Base-by-base conservation (phyloP, 1,140 invertebrate genomes). In the Brachionus calyciflorus region DNA sequence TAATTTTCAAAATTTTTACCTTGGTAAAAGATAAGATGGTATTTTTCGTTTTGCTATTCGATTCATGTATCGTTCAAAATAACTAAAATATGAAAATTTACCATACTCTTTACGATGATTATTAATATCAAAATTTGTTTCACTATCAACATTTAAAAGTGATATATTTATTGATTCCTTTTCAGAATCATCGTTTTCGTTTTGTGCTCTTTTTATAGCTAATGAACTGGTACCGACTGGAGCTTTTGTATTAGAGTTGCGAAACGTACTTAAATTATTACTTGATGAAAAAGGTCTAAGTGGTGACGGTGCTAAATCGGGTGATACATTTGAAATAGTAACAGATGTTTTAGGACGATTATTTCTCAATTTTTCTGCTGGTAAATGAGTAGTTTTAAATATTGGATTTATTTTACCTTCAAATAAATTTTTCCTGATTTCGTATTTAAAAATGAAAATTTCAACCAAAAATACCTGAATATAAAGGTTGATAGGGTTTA, bases 1-100 rank as follows among this genome's bases (percentile, higher is more conserved):
- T 3, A 60, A 40, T 17, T 3, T 37, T 9, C 3, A 60, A 33
- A 33, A 37, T 33, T 44, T 19, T 10, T 65, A 44, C 60, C 24
- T 65, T 28, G 60, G 60, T 17, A 65, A 44, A 19, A 65, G 17
- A 65, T 14, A 65, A 10, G 60, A 65, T 44, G 60, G 60, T 21
- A 65, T 65, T 65, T 65, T 65, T 44, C 33, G 19, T 41, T 44
- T 44, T 4, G 60, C 60, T 14, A 41, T 41, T 44, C 60, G 40
- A 41, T 65, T 65, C 60, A 65, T 65, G 12, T 65, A 65, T n/a
- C 60, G 17, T 40, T 65, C 60, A 24, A 65, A 65, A 65, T 44
- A 65, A 24, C 60, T 65, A 24, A 65, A 65, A 65, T 65, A 65
- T 24, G 41, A 44, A 41, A 65, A 65, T 65, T 44, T 65, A 44